Percentiles rank a stretch among this genome's conserved stretches.
phyloP scores from a whole-genome alignment of 2,888 invertebrate species.

The Troglohyphantes excavatus region DNA sequence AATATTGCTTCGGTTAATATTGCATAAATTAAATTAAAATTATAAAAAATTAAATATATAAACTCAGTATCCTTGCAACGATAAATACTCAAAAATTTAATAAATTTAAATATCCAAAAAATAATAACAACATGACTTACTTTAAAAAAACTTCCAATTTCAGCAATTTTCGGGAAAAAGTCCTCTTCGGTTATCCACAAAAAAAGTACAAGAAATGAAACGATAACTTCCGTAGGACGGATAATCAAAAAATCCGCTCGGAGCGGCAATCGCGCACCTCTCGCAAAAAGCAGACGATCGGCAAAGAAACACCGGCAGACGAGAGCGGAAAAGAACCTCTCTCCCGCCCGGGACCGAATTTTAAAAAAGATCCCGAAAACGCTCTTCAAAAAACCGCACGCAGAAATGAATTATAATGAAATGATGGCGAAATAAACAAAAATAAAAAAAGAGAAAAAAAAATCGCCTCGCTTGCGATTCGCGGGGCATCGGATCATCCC shows the following conservation, averaged over 20 bases:
- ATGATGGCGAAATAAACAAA: slow-evolving; percentile 72
- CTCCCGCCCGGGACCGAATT: slow-evolving; percentile 10
- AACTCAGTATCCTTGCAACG: no score
- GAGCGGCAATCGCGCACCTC: not conserved
- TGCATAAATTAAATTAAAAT: no score
- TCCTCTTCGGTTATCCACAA: not conserved
- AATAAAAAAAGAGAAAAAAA: slow-evolving; percentile 50
- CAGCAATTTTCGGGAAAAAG: not conserved
- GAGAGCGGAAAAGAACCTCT: slow-evolving; percentile 2
- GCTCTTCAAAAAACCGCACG: slow-evolving; percentile 58
- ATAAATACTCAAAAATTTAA: no score
- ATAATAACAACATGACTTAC: not conserved
- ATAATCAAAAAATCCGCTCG: not conserved
- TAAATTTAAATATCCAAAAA: no score
- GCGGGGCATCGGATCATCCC: slow-evolving; percentile 54
- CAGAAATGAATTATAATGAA: slow-evolving; percentile 76
- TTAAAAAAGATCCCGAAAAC: no score
- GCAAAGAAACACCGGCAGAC: slow-evolving; percentile 15
- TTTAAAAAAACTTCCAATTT: not conserved
- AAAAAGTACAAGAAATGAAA: not conserved
- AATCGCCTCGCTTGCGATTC: slow-evolving; percentile 69
- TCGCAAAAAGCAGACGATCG: not conserved
- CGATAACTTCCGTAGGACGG: not conserved
- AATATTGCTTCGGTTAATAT: no score
- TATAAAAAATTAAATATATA: no score